Conservation (phyloP, 1,140 invertebrate species). For the Scaptomyza hsui region DNA sequence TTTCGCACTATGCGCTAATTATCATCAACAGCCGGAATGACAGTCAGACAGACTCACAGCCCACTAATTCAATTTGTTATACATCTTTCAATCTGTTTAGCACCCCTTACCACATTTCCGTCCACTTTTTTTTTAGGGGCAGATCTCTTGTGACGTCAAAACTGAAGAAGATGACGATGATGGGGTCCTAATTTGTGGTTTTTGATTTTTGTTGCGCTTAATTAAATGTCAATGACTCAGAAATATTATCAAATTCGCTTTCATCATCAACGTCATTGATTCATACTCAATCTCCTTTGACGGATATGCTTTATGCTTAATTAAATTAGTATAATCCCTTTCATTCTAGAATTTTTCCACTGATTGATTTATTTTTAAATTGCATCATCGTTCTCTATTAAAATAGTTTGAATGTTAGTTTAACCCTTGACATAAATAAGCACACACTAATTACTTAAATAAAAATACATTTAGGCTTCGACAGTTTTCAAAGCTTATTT, state of each 20-base stretch:
- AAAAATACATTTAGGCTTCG: no score
- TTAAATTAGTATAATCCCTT: no score
- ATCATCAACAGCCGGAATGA: constrained; percentile 50
- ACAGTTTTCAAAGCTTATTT: no score
- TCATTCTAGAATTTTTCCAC: no score
- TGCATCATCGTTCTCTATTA: no score
- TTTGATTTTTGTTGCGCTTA: constrained; percentile 43
- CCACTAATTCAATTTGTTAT: constrained; percentile 62
- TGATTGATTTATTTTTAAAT: no score
- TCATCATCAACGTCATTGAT: neutral
- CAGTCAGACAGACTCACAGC: constrained; percentile 12
- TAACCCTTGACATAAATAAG: no score
- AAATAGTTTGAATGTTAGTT: no score
- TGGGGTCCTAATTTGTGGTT: constrained; percentile 32
- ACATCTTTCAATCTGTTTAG: constrained; percentile 56
- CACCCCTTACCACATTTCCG: constrained; percentile 56
- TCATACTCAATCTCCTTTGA: no score
- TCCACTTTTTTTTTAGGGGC: constrained; percentile 11
- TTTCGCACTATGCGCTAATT: constrained; percentile 60
- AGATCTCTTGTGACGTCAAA: constrained; percentile 22
- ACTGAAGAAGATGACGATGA: constrained; percentile 4
- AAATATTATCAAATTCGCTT: neutral
- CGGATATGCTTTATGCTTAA: no score
- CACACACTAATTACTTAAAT: no score
- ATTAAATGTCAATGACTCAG: neutral